Evolutionary conservation across 2,113 vertebrate species (phyloP), one percentile per base, ranked within the genome.

Genomic region (Eurystomus gularis): DNA sequence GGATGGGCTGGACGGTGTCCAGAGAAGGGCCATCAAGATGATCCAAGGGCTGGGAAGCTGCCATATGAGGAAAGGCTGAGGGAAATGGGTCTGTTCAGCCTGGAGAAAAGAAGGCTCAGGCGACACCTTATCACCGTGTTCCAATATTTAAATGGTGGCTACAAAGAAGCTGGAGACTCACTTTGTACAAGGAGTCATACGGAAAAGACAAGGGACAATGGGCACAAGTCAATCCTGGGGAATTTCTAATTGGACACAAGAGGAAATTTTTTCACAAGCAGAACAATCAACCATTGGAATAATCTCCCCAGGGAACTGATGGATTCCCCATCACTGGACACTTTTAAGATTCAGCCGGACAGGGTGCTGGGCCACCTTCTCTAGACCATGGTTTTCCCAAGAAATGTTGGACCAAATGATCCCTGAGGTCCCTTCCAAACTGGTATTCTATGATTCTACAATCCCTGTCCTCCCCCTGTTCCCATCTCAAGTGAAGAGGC

Each of bases 401-500:
- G 60, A 39, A 62, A 39, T 35, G 35, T 62, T 39, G 17, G 37
- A 64, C 25, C 21, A 60, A n/a, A 60, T 35, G 33, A 60, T 60
- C 20, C 31, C 31, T 60, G 57, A 60, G 57, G 33, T 57, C 55
- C 55, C 55, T 13, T n/a, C 55, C 55, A 57, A 33, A 18, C 17
- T 57, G 31, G 6, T 23, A 23, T 35, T 60, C 57, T 35, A 19
- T 29, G 37, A 40, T 26, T 39, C 25, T 62, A 7, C 39, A 37
- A 62, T 66, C 35, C 29, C n/a, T 73, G n/a, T 29, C 11, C 66
- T 42, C 33, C 17, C 11, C 18, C 29, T 6, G 5, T 11, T 62
- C 42, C 18, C 35, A 12, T 1, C 24, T 4, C 0, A 0, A 19
- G 62, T 3, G 42, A 13, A 28, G 24, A 49, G 13, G 48, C 54